phyloP scores from a whole-genome alignment of 2,797 vertebrate species.

The Periophthalmus magnuspinnatus region DNA sequence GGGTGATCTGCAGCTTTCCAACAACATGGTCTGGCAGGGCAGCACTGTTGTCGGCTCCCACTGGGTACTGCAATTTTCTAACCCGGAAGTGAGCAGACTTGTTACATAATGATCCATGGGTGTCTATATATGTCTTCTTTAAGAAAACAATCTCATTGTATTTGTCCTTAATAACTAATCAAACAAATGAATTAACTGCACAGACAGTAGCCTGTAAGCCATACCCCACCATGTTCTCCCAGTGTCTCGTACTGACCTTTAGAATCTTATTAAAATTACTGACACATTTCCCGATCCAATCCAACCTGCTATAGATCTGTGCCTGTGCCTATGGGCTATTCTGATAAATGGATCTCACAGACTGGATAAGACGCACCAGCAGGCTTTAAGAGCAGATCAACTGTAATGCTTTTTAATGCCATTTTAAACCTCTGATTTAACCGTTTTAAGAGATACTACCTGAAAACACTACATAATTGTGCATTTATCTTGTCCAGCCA shows the following conservation, averaged over 20 bases:
- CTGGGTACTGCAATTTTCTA: too few relatives aligned
- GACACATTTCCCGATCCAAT: slow-evolving; percentile 3
- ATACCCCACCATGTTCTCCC: background rate
- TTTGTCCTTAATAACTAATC: too few relatives aligned
- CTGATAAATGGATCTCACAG: slow-evolving; percentile 1
- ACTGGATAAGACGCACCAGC: background rate
- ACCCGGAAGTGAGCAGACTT: too few relatives aligned
- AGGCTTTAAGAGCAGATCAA: slow-evolving; percentile 2
- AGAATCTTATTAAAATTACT: background rate
- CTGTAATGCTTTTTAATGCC: slow-evolving; percentile 3
- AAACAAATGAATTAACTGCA: too few relatives aligned
- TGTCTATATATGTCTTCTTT: too few relatives aligned
- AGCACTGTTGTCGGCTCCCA: too few relatives aligned
- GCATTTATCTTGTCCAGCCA: background rate
- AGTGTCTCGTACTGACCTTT: background rate
- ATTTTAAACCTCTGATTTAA: background rate
- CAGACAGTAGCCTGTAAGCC: too few relatives aligned
- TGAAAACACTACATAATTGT: background rate
- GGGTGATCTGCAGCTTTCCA: too few relatives aligned
- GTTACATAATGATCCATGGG: too few relatives aligned
- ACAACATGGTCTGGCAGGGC: too few relatives aligned
- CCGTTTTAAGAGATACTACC: background rate
- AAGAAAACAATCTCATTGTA: too few relatives aligned
- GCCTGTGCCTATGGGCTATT: background rate
- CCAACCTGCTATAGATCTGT: background rate